Evolutionary conservation across 2,113 vertebrate genomes (phyloP), one percentile per base, ranked within the genome.

Genomic region (Sorex fumeus): DNA sequence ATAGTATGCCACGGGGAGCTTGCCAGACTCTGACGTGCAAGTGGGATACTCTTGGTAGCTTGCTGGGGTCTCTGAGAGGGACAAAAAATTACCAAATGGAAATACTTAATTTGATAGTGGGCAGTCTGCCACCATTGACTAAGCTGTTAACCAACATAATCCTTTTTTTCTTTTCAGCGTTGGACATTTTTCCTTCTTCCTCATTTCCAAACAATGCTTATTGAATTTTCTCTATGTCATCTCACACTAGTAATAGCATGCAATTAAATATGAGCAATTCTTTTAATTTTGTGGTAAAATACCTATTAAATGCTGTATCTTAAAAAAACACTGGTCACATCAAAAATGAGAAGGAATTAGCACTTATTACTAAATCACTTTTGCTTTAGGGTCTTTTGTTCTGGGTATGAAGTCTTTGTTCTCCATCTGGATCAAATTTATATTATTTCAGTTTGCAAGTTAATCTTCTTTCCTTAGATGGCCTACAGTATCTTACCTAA

Each of bases 361-460:
- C 3, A 67, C 47, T 85, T 15, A 88, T 53, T 9, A 43, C 62
- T 81, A 91, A 93, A 94, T 95, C 84, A 76, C 57, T 90, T 95
- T 95, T 75, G 76, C 90, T 93, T 4, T 71, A 70, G 78, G 82
- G 47, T 84, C 43, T 96, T 95, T 74, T 60, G 74, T 91, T 88
- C 85, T 88, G 28, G n/a, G 69, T 83, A 53, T 70, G 70, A 94
- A 93, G 64, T 88, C 93, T 94, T 84, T 87, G 69, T 57, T 84
- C 74, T 27, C 25, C 30, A 82, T 95, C 92, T 95, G 66, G 82
- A 72, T 90, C 87, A 91, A 91, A 94, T 91, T 89, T 87, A 88
- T 88, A 87, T 93, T 87, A 93, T 88, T 94, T 94, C 88, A 91
- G 90, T 95, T 91, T 95, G 66, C 28, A 80, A 83, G 90, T 95